Conservation (phyloP, 2,797 vertebrate genomes). For the Apogon hyalosoma region DNA sequence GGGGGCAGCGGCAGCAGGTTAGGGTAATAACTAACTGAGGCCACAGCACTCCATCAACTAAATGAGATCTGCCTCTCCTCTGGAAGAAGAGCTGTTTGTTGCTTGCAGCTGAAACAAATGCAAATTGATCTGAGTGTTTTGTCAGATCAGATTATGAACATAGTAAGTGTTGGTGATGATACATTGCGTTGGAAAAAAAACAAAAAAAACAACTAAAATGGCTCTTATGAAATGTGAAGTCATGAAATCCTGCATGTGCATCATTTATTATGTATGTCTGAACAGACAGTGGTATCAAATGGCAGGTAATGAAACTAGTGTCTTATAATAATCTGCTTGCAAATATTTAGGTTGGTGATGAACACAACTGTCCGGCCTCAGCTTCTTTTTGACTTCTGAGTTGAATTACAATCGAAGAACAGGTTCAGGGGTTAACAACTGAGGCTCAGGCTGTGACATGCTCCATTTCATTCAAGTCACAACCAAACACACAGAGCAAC, state of each 20-base stretch:
- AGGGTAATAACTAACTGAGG: slow-evolving; percentile 28
- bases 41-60: slow-evolving; percentile 35
- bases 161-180: slow-evolving; percentile 1
- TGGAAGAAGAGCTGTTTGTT: slow-evolving; percentile 8
- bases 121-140: slow-evolving; percentile 5
- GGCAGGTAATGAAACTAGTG: background rate
- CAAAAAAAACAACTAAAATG: background rate
- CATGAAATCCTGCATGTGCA: background rate
- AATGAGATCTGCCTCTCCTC: slow-evolving; percentile 32
- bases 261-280: background rate
- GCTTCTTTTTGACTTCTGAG: background rate
- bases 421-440: background rate
- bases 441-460: background rate
- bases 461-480: background rate
- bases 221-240: slow-evolving; percentile 3
- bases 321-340: background rate
- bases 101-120: slow-evolving; percentile 10
- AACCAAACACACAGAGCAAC: background rate
- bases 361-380: background rate
- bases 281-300: background rate
- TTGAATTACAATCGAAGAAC: background rate
- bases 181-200: background rate
- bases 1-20: slow-evolving; percentile 40
- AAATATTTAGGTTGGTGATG: background rate
- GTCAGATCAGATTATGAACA: background rate